Base-by-base conservation (phyloP, 2,888 invertebrate genomes). In the Oxystoma pomonae region DNA sequence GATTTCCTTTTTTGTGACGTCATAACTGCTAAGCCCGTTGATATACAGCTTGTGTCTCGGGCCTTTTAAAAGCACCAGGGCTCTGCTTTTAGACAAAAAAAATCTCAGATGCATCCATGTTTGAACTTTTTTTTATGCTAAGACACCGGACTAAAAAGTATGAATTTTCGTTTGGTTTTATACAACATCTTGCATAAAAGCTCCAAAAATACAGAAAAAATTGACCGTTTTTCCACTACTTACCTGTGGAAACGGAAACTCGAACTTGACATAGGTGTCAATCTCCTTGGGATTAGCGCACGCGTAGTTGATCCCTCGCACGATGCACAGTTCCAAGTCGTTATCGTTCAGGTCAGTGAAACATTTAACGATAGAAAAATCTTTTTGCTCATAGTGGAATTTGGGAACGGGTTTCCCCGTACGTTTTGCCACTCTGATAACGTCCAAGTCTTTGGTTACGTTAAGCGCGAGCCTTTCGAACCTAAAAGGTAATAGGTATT, bases 311-410 rank as follows among this genome's bases (percentile, higher is more conserved):
- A 96, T 88, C 57, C 97, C 97, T 71, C 94, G 87, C 1, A 95
- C 85, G 66, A 97, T 86, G 19, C 86, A 87, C 70, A 98, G 82
- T 82, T 97, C 95, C 72, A 97, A 81, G 75, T 96, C 96, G 80
- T 91, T 92, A 77, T 96, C 96, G 55, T 88, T 90, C 67, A 98
- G 83, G 76, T 98, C 97, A n/a, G 95, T 93, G 77, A 93, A 94
- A 81, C 94, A 94, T 84, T 94, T 92, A 57, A 98, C 92, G 70
- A 97, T 89, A 1, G 95, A 88, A 78, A 97, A 96, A 71, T 87
- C 90, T 73, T 91, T 90, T 16, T 85, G 89, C 81, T 98, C 97
- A 78, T 96, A 98, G 79, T 96, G 97, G 80, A 96, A 98, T 75
- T 91, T 90, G 0, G 97, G 97, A 7, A 91, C 85, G 22, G 83